These are phyloP conservation scores for Nasonia longicornis DNA, from an alignment of 1,140 invertebrate species.

Conservation along the genomic window DNA sequence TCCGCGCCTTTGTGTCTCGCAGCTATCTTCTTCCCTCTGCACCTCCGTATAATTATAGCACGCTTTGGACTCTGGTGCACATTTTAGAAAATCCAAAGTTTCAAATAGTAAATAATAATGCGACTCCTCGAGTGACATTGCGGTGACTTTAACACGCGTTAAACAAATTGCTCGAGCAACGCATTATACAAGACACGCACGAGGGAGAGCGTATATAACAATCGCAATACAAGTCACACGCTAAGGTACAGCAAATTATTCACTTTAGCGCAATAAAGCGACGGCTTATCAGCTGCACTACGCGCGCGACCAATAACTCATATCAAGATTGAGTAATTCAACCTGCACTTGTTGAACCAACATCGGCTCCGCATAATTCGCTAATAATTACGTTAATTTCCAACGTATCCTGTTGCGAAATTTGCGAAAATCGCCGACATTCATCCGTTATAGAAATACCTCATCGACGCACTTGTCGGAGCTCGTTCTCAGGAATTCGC, in stretches of 20 bases:
- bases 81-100: too few species aligned
- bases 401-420: background rate
- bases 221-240: background rate
- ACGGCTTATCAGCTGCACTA: background rate
- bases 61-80: too few species aligned
- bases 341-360: background rate
- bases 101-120: too few species aligned
- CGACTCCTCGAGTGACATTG: too few species aligned
- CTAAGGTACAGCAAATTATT: background rate
- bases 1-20: background rate
- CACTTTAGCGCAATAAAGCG: background rate
- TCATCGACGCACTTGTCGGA: background rate
- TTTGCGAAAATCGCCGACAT: background rate
- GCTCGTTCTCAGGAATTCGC: background rate
- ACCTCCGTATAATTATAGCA: background rate
- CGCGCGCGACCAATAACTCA: background rate
- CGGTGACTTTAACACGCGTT: background rate
- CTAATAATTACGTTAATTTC: background rate
- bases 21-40: background rate
- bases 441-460: background rate
- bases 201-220: background rate
- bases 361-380: background rate
- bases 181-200: background rate
- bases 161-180: background rate
- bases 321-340: background rate